These are phyloP conservation scores for Mechanitis mazaeus DNA, from an alignment of 2,888 invertebrate species.

Conservation along the genomic window DNA sequence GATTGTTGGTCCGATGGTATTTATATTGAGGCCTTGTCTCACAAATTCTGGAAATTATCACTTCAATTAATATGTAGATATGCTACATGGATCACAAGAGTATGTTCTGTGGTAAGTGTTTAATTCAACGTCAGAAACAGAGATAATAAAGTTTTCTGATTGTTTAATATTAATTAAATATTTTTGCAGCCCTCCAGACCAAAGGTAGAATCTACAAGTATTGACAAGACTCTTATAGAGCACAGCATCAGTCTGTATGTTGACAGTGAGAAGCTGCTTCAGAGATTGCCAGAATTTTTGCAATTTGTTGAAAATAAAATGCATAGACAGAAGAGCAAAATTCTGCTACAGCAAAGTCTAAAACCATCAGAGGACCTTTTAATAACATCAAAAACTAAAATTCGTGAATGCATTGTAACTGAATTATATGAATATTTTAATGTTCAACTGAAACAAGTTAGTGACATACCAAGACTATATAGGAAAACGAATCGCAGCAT, in stretches of 20 bases:
- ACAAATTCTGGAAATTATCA: constrained; percentile 92
- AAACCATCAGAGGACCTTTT: constrained; percentile 47
- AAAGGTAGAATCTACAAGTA: constrained; percentile 47
- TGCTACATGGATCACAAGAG: constrained; percentile 80
- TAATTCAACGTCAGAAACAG: not conserved
- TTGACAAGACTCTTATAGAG: constrained; percentile 57
- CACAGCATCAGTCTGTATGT: constrained; percentile 61
- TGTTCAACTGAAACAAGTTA: constrained; percentile 85
- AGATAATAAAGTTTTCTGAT: no score
- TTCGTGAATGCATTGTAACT: constrained; percentile 59
- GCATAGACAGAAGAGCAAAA: constrained; percentile 39
- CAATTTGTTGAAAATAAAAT: constrained; percentile 48
- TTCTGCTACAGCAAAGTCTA: constrained; percentile 48
- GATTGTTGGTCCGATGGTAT: constrained; percentile 87
- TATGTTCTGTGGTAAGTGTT: constrained; percentile 57
- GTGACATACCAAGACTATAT: constrained; percentile 94
- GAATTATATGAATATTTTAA: constrained; percentile 67
- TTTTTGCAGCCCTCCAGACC: constrained; percentile 47
- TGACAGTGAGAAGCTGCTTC: constrained; percentile 49
- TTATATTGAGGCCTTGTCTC: constrained; percentile 85
- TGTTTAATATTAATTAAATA: no score
- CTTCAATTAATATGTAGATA: constrained; percentile 90
- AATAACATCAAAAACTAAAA: constrained; percentile 45
- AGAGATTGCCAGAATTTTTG: constrained; percentile 51
- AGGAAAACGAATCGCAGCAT: constrained; percentile 93